These are phyloP conservation scores for Panulirus ornatus DNA, from an alignment of 1,140 invertebrate species.

Conservation along the genomic window DNA sequence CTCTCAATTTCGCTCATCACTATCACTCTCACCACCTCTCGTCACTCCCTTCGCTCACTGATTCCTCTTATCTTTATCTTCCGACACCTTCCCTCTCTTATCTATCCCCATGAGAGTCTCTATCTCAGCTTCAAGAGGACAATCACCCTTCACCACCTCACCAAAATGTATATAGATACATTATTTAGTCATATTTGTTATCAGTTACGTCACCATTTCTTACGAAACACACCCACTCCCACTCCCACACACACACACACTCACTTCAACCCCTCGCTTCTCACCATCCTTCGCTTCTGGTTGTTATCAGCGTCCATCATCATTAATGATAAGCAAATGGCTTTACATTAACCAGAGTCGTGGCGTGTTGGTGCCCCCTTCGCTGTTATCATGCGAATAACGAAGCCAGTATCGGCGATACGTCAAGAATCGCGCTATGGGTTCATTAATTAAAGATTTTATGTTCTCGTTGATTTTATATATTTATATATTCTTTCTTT, in stretches of 20 bases:
- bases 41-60: neutral
- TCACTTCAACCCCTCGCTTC: neutral
- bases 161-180: neutral
- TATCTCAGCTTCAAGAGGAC: neutral
- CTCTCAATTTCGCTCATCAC: neutral
- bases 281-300: neutral
- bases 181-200: neutral
- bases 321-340: too few relatives aligned
- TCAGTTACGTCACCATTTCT: neutral
- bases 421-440: neutral
- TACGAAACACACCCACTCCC: neutral
- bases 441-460: neutral
- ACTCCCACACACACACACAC: constrained; percentile 25
- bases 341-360: neutral
- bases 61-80: neutral
- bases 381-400: neutral
- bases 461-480: neutral
- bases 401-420: neutral
- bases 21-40: neutral
- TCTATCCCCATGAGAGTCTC: neutral
- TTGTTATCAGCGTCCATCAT: neutral
- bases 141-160: neutral
- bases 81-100: neutral
- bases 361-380: neutral
- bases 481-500: neutral